Conservation (phyloP, 2,888 invertebrate species). For the Axea sp. region DNA sequence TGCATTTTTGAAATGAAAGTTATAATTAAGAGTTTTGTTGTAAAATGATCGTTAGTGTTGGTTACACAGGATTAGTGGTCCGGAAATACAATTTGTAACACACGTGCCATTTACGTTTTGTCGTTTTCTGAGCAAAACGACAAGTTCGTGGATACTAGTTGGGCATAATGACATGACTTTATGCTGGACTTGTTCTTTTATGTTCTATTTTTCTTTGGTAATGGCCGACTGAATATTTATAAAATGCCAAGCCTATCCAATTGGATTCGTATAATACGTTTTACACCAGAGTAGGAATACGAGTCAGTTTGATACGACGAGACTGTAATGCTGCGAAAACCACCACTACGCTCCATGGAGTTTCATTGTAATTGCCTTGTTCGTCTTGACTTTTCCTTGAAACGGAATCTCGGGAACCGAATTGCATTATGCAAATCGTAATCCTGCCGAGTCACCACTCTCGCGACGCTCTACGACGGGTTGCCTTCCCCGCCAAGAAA, state of each 20-base stretch:
- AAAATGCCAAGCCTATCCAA: slow-evolving; percentile 66
- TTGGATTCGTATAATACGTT: slow-evolving; percentile 54
- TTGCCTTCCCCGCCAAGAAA: slow-evolving; percentile 35
- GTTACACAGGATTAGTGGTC: too few relatives aligned
- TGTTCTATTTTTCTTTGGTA: slow-evolving; percentile 66
- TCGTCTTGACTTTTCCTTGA: slow-evolving; percentile 77
- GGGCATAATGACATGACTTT: slow-evolving; percentile 9
- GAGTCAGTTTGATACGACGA: slow-evolving; percentile 59
- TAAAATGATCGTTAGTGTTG: slow-evolving; percentile 14
- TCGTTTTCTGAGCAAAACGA: too few relatives aligned
- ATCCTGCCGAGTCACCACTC: slow-evolving; percentile 75
- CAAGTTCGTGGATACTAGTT: too few relatives aligned
- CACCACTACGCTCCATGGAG: slow-evolving; percentile 75
- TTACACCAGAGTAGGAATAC: slow-evolving; percentile 49
- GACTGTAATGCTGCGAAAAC: slow-evolving; percentile 71
- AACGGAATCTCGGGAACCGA: slow-evolving; percentile 73
- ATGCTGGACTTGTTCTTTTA: slow-evolving; percentile 67
- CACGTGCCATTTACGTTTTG: slow-evolving; percentile 11
- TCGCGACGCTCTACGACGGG: slow-evolving; percentile 66
- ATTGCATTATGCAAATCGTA: slow-evolving; percentile 79
- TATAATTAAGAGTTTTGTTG: slow-evolving; percentile 4
- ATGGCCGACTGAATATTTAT: slow-evolving; percentile 78
- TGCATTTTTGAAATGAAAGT: background rate
- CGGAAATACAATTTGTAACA: slow-evolving; percentile 48
- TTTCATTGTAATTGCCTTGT: slow-evolving; percentile 79